Evolutionary conservation across 2,888 invertebrate genomes (phyloP).

Genomic region (Spodoptera picta): DNA sequence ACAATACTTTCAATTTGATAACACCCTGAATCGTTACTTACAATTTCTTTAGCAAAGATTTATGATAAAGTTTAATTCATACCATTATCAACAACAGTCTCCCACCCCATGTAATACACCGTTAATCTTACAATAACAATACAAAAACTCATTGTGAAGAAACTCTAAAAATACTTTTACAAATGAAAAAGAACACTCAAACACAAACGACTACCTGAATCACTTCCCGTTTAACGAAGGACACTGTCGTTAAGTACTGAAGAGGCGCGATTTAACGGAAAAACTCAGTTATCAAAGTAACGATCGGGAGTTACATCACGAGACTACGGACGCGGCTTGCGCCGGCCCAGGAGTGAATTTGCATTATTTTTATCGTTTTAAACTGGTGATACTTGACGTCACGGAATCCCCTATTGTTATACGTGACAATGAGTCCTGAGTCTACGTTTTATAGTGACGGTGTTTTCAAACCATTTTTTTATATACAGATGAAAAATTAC

Average conservation of each 20-base stretch:
- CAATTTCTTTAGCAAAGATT: no score
- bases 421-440: constrained; percentile 75
- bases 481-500: constrained; percentile 78
- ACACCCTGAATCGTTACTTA: no score
- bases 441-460: constrained; percentile 72
- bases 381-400: constrained; percentile 77
- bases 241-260: constrained; percentile 77
- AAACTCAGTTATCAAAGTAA: constrained; percentile 82
- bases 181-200: constrained; percentile 82
- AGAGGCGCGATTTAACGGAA: constrained; percentile 83
- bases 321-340: constrained; percentile 46
- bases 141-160: constrained; percentile 70
- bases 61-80: no score
- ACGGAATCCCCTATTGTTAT: constrained; percentile 70
- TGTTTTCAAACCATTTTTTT: constrained; percentile 71
- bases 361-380: constrained; percentile 84
- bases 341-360: constrained; percentile 76
- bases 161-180: constrained; percentile 70
- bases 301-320: constrained; percentile 79
- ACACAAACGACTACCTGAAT: constrained; percentile 83
- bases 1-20: no score
- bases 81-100: constrained; percentile 9
- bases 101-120: constrained; percentile 52
- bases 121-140: constrained; percentile 68
- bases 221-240: constrained; percentile 79